A percentile compares a stretch with the other conserved stretches of the same genome.
phyloP scores from a whole-genome alignment of 2,113 vertebrate genomes.

The Hyaena hyaena region DNA sequence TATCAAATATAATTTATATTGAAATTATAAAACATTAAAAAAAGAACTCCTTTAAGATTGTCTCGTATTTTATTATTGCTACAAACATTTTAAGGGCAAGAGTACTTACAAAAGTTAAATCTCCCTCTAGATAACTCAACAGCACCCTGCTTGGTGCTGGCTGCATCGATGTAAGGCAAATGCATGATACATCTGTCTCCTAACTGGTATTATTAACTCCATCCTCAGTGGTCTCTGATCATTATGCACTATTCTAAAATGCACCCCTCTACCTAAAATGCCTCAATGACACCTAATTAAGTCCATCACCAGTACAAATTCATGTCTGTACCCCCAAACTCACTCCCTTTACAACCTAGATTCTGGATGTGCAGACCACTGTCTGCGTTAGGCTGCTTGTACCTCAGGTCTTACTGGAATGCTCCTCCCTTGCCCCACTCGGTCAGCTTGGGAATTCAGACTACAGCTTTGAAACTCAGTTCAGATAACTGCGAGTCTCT shows the following conservation, averaged over 20 bases:
- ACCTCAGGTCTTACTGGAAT: background rate
- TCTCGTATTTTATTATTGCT: background rate
- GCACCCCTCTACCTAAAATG: background rate
- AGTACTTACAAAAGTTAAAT: background rate
- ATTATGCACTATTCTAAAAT: background rate
- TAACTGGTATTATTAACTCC: background rate
- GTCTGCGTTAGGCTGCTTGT: background rate
- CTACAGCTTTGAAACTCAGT: background rate
- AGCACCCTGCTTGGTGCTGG: background rate
- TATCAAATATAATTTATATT: background rate
- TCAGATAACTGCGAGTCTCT: background rate
- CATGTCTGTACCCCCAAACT: background rate
- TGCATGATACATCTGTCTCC: background rate
- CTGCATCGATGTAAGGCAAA: background rate
- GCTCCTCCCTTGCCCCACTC: background rate
- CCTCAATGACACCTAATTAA: background rate
- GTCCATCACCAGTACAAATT: background rate
- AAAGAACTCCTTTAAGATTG: background rate
- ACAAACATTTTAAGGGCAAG: conserved; percentile 14
- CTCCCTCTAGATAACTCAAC: background rate
- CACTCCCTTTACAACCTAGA: background rate
- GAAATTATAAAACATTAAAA: background rate
- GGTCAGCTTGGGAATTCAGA: background rate
- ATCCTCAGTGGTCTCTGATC: background rate
- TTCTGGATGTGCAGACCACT: background rate